These are phyloP conservation scores for Stramonita haemastoma DNA, from an alignment of 2,888 invertebrate species.

Conservation along the genomic window DNA sequence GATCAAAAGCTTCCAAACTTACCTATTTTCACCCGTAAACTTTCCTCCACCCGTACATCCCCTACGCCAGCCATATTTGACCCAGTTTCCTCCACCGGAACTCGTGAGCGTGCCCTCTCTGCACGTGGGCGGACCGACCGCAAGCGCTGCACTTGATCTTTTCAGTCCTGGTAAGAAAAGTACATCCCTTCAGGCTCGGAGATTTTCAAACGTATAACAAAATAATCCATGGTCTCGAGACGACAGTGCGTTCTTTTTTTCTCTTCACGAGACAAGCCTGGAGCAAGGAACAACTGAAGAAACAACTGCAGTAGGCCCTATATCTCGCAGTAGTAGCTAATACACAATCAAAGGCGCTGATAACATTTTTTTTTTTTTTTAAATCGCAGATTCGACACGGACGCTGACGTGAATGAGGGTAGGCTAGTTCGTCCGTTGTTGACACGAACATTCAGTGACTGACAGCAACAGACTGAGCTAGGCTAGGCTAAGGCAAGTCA, in stretches of 20 bases:
- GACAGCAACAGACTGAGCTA: neutral
- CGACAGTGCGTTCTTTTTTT: neutral
- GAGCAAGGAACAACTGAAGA: too few relatives aligned
- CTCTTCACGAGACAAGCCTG: neutral
- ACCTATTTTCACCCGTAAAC: constrained; percentile 96
- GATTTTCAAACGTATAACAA: too few relatives aligned
- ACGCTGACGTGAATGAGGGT: neutral
- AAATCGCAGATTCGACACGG: neutral
- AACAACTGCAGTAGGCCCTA: too few relatives aligned
- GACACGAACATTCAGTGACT: neutral
- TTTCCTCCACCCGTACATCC: constrained; percentile 92
- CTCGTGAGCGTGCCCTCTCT: constrained; percentile 19
- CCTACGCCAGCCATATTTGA: constrained; percentile 64
- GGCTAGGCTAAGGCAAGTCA: neutral
- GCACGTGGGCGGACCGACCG: constrained; percentile 26
- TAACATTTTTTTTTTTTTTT: too few relatives aligned
- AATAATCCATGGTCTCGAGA: neutral
- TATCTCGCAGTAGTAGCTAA: neutral
- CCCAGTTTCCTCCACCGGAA: constrained; percentile 44
- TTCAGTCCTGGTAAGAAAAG: too few relatives aligned
- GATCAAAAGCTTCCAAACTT: constrained; percentile 78
- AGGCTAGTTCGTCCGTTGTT: neutral
- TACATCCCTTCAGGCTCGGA: too few relatives aligned
- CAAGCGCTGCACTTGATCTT: too few relatives aligned
- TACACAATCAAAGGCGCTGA: neutral